Base-by-base conservation (phyloP, 2,888 invertebrate species). In the Vesta saturnalis region DNA sequence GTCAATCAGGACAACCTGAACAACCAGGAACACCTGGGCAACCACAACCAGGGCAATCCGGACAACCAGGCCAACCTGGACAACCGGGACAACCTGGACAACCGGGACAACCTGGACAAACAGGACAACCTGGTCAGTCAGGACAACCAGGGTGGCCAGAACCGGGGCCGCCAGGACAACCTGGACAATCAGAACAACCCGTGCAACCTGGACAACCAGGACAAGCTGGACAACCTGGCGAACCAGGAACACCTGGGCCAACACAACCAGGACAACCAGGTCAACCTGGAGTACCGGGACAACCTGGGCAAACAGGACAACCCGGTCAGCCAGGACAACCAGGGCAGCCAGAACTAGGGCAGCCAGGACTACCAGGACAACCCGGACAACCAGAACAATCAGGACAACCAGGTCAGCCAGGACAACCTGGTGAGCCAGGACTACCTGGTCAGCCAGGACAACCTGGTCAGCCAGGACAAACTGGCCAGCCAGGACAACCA, bases 161-260 rank as follows among this genome's bases (percentile, higher is more conserved):
- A 49, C 70, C 72, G 14, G 67, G 55, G 8, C 68, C 57, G 60
- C 69, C 64, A 19, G 23, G 8, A 46, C 18, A 43, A 18, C 66
- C 67, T 21, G 68, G 70, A 3, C 85, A 84, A 74, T 87, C 87
- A 75, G 88, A 89, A 59, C 91, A 91, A 76, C 81, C 84, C 56
- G 91, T 91, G 76, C 88, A 60, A 73, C 73, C 8, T 77, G 79
- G 4, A 67, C 72, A 19, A 72, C 64, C 69, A 49, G 18, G 30
- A 19, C 59, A 66, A 60, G 52, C 69, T 18, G 65, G 62, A 35
- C 69, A 71, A 61, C 67, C 67, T 54, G 64, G 69, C 18, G 49
- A 60, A 62, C 67, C 69, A 21, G 64, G 60, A 23, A 65, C 67
- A 62, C 66, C 67, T 56, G 63, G 70, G 58, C 67, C 69, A 23